phyloP scores from a whole-genome alignment of 2,888 invertebrate species.

The Drosophila pegasa region DNA sequence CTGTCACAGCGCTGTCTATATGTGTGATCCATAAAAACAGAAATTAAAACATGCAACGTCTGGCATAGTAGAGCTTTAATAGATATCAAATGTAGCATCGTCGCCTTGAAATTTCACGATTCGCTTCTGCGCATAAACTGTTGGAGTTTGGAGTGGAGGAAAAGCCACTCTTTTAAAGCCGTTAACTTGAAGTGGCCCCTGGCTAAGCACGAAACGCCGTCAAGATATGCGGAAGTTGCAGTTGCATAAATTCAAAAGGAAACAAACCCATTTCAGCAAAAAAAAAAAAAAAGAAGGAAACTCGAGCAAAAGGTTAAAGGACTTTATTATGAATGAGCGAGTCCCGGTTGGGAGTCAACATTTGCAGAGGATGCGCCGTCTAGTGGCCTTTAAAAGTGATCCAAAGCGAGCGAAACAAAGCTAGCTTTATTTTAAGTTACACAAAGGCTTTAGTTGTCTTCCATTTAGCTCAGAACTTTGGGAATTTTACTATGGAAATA shows the following conservation, averaged over 20 bases:
- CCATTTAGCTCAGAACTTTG: conserved; percentile 20
- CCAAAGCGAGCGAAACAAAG: conserved; percentile 10
- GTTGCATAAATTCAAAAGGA: conserved; percentile 38
- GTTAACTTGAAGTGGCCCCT: conserved; percentile 44
- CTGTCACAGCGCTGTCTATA: conserved; percentile 8
- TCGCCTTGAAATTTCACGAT: conserved; percentile 3
- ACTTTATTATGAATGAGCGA: conserved; percentile 47
- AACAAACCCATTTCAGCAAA: conserved; percentile 11
- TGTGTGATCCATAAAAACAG: conserved; percentile 16
- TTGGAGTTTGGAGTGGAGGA: background rate
- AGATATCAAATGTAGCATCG: background rate
- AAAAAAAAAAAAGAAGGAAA: conserved; percentile 27
- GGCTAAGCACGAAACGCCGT: conserved; percentile 17
- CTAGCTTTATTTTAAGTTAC: conserved; percentile 14
- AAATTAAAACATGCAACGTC: conserved; percentile 11
- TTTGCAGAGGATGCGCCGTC: conserved; percentile 32
- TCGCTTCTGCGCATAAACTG: conserved; percentile 1
- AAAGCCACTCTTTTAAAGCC: conserved; percentile 21
- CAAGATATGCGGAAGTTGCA: conserved; percentile 66
- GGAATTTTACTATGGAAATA: background rate
- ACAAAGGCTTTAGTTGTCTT: conserved; percentile 9
- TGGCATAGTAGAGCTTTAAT: conserved; percentile 3
- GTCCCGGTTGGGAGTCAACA: conserved; percentile 24
- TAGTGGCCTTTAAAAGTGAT: conserved; percentile 53
- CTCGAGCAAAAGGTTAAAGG: conserved; percentile 69